These are phyloP conservation scores for Perodicticus potto DNA, from an alignment of 2,797 vertebrate species.

Conservation along the genomic window DNA sequence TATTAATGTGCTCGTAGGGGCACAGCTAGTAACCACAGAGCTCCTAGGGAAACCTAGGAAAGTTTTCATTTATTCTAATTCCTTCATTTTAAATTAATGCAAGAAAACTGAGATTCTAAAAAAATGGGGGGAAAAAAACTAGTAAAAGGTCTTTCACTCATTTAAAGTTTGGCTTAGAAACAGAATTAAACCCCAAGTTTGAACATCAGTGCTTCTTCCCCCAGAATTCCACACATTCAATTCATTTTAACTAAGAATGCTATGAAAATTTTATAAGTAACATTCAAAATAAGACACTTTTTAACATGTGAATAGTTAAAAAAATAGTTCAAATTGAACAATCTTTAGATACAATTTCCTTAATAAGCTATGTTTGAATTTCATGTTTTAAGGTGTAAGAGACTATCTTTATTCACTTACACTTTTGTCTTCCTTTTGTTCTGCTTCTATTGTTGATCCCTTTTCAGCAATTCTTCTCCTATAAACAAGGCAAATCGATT, in stretches of 20 bases:
- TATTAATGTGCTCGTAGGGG: background rate
- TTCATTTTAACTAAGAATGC: conserved; percentile 11
- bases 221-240: background rate
- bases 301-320: background rate
- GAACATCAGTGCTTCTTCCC: background rate
- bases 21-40: background rate
- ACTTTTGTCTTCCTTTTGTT: conserved; percentile 93
- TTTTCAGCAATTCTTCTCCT: conserved; percentile 99
- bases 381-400: background rate
- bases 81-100: background rate
- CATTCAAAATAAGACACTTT: background rate
- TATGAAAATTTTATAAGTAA: background rate
- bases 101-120: background rate
- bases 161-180: background rate
- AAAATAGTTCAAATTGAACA: conserved; percentile 5
- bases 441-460: conserved; percentile 95
- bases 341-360: background rate
- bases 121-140: background rate
- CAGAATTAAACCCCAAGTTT: background rate
- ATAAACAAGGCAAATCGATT: conserved; percentile 58
- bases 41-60: background rate
- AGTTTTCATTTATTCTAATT: background rate
- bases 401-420: conserved; percentile 89
- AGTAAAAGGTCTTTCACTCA: background rate
- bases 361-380: background rate